Percentiles rank a stretch among this genome's conserved stretches.
phyloP scores from a whole-genome alignment of 2,888 invertebrate species.

The Coecobrya sp. region DNA sequence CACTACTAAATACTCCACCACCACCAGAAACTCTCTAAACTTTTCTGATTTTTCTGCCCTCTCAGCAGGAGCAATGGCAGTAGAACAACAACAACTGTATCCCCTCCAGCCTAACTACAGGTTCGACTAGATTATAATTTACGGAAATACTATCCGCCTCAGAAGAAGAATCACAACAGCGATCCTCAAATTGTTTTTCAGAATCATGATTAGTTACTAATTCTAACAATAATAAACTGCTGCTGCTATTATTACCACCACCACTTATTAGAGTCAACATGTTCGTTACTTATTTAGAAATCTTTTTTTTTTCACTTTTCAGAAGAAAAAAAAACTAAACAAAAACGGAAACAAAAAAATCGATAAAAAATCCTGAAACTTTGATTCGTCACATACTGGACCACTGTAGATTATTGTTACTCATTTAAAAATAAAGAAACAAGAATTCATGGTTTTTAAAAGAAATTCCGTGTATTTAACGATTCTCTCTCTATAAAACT shows the following conservation, averaged over 20 bases:
- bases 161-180: not conserved
- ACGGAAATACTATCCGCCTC: too few species aligned
- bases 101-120: slow-evolving; percentile 58
- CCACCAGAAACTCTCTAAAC: too few species aligned
- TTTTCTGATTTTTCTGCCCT: too few species aligned
- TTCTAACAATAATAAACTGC: not conserved
- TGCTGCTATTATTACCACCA: not conserved
- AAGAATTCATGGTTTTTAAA: not conserved
- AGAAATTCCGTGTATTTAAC: too few species aligned
- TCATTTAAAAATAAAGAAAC: not conserved
- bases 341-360: not conserved
- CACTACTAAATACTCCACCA: not conserved
- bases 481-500: too few species aligned
- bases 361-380: slow-evolving; percentile 1
- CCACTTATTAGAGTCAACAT: slow-evolving; percentile 25
- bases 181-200: slow-evolving; percentile 19
- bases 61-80: not conserved
- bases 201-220: not conserved
- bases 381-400: not conserved
- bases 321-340: not conserved
- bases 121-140: not conserved
- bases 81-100: not conserved
- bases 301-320: not conserved
- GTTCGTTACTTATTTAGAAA: not conserved
- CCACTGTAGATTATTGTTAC: not conserved